These are phyloP conservation scores for Burhinus bistriatus DNA, from an alignment of 2,113 vertebrate species.

Conservation along the genomic window DNA sequence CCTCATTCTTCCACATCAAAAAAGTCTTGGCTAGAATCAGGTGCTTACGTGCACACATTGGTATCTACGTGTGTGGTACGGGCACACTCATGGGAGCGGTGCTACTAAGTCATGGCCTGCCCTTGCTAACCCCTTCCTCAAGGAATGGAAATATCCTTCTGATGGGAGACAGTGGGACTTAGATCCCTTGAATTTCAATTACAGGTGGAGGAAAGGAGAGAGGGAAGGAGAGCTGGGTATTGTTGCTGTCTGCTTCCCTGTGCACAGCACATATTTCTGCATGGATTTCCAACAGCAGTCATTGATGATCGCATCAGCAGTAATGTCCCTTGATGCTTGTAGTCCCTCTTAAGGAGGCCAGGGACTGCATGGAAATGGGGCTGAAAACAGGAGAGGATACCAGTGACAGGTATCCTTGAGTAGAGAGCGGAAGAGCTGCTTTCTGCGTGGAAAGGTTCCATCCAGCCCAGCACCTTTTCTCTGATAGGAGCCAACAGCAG, in stretches of 20 bases:
- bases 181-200: not conserved
- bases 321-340: slow-evolving; percentile 22
- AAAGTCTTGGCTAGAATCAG: not conserved
- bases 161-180: not conserved
- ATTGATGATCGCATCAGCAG: not conserved
- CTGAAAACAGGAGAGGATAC: not conserved
- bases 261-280: slow-evolving; percentile 22
- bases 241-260: not conserved
- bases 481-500: not conserved
- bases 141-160: not conserved
- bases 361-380: not conserved
- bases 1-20: not conserved
- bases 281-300: slow-evolving; percentile 38
- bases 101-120: not conserved
- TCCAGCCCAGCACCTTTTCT: not conserved
- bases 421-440: not conserved
- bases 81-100: not conserved
- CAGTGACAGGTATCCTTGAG: fast-evolving
- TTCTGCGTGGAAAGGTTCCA: not conserved
- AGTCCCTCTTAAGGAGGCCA: slow-evolving; percentile 39
- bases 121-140: not conserved
- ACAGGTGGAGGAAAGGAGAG: not conserved
- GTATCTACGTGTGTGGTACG: not conserved
- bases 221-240: not conserved
- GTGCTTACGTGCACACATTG: fast-evolving